phyloP scores from a whole-genome alignment of 2,888 invertebrate genomes.

The Ctena decussata region DNA sequence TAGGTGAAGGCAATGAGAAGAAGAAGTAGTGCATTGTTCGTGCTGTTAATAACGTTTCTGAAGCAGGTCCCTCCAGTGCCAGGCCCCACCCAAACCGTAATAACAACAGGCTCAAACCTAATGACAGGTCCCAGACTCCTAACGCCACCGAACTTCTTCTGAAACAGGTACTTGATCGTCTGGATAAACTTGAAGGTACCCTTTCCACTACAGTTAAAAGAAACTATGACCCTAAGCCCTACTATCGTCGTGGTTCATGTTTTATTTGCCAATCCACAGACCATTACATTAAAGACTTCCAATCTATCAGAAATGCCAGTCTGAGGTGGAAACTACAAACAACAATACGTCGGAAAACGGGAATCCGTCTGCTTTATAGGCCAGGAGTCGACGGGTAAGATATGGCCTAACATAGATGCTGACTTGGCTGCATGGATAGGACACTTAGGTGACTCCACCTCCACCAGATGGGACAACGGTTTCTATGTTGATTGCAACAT shows the following conservation, averaged over 20 bases:
- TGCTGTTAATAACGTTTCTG: not conserved
- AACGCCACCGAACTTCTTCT: not conserved
- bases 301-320: not conserved
- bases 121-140: not conserved
- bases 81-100: not conserved
- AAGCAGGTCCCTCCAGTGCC: not conserved
- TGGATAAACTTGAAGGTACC: not conserved
- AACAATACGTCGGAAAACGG: not conserved
- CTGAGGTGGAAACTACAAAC: not conserved
- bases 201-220: not conserved
- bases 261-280: not conserved
- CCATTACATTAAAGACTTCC: not conserved
- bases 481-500: not conserved
- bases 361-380: conserved; percentile 6
- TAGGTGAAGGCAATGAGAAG: conserved; percentile 22
- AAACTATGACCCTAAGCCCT: not conserved
- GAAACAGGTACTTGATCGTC: not conserved
- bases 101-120: not conserved
- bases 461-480: conserved; percentile 4
- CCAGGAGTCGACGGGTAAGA: not conserved
- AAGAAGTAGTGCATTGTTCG: not conserved
- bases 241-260: not conserved
- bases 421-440: not conserved
- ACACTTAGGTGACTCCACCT: not conserved
- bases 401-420: not conserved